Evolutionary conservation across 2,888 invertebrate species (phyloP), one percentile per base, ranked within the genome.

Genomic region (Watsonalla cultraria): DNA sequence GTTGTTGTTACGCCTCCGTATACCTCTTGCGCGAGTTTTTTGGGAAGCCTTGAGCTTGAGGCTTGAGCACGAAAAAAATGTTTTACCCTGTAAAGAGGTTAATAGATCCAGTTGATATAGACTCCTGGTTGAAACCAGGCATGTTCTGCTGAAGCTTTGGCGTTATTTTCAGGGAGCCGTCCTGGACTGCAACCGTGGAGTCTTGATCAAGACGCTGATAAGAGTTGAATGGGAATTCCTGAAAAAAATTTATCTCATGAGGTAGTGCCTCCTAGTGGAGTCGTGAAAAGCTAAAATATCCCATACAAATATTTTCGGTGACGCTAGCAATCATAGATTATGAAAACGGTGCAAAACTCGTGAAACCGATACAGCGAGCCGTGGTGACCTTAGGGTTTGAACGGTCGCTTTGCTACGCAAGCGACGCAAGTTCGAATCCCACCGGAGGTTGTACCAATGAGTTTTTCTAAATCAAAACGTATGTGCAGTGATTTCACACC

Each of bases 191-290:
- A 13, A 83, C 81, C 0, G 79, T 74, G 0, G 74, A 67, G 24
- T 74, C 66, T 5, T 61, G 60, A 0, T 59, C 37, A 6, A 76
- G 60, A 0, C 78, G 73, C 62, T 86, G 86, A 64, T 86, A 87
- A 0, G 86, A 84, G 2, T 83, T 77, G 64, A 86, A 87, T 0
- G 87, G 85, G 48, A 72, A 79, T 47, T 84, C 83, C 86, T 87
- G 75, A 0, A 62, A 65, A 34, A 24, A 24, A 24, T 24, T 2
- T 24, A 24, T 24, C 1, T 24, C 24, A n/a, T n/a, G n/a, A n/a
- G n/a, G n/a, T n/a, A n/a, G n/a, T n/a, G n/a, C n/a, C n/a, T n/a
- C n/a, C n/a, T n/a, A n/a, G n/a, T n/a, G n/a, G n/a, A n/a, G n/a
- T n/a, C n/a, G 24, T 24, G 24, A 24, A 24, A 4, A 24, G 24